Evolutionary conservation across 2,888 invertebrate genomes (phyloP).

Genomic region (Parnassius apollo): DNA sequence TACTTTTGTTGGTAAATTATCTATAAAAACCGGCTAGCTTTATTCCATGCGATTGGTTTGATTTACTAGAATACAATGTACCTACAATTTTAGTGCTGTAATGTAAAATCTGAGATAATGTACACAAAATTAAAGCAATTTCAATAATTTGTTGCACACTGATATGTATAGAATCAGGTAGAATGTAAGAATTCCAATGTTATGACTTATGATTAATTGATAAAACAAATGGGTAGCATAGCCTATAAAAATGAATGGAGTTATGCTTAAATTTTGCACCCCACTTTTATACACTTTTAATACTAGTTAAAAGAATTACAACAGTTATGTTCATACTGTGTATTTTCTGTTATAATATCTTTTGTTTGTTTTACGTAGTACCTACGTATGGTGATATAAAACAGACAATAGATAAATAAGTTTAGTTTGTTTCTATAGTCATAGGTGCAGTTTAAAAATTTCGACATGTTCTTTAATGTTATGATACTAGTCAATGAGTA

Average conservation of each 20-base stretch:
- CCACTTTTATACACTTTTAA: constrained; percentile 16
- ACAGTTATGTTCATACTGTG: constrained; percentile 20
- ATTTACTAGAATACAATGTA: constrained; percentile 3
- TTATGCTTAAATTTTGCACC: constrained; percentile 3
- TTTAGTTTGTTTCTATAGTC: constrained; percentile 17
- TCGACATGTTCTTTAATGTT: constrained; percentile 38
- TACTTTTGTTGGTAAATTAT: constrained; percentile 1
- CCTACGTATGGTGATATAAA: constrained; percentile 12
- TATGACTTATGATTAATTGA: not conserved
- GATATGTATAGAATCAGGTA: constrained; percentile 6
- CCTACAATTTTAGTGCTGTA: not conserved
- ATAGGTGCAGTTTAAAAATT: constrained; percentile 22
- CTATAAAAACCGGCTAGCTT: constrained; percentile 3
- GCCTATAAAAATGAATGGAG: constrained; percentile 2
- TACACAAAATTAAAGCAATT: constrained; percentile 1
- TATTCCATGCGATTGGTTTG: constrained; percentile 9
- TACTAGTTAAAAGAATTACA: constrained; percentile 8
- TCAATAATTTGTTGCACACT: constrained; percentile 4
- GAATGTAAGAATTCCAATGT: constrained; percentile 1
- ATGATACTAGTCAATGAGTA: constrained; percentile 71
- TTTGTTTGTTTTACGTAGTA: constrained; percentile 11
- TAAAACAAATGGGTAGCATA: constrained; percentile 4
- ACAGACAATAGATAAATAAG: constrained; percentile 23
- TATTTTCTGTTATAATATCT: constrained; percentile 13
- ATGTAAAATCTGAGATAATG: constrained; percentile 1